Conservation (phyloP, 1,140 invertebrate genomes). For the Aplysia californica region DNA sequence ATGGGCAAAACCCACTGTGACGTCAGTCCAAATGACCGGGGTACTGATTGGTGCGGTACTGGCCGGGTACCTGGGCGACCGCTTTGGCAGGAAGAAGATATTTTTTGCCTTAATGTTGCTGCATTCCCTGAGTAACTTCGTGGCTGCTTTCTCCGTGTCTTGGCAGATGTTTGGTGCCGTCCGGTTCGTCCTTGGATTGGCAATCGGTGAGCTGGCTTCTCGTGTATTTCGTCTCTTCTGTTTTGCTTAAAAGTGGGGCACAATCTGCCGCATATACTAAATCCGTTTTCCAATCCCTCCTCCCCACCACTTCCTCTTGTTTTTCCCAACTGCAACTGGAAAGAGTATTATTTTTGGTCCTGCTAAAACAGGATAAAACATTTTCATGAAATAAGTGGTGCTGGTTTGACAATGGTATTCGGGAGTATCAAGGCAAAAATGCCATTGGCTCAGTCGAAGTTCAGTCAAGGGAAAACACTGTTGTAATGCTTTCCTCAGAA, state of each 20-base stretch:
- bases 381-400: neutral
- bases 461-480: no score
- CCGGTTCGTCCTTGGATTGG: conserved; percentile 31
- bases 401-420: no score
- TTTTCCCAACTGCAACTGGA: no score
- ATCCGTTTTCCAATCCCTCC: neutral
- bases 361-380: neutral
- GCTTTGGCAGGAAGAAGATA: conserved; percentile 27
- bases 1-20: conserved; percentile 28
- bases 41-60: conserved; percentile 30
- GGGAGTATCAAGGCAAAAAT: no score
- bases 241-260: neutral
- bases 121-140: conserved; percentile 15
- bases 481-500: no score
- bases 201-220: conserved; percentile 8
- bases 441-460: no score
- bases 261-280: neutral
- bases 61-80: conserved; percentile 26
- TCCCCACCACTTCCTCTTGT: no score
- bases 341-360: no score
- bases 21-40: conserved; percentile 36
- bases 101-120: conserved; percentile 16
- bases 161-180: conserved; percentile 36
- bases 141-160: conserved; percentile 16
- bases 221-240: no score